Conservation (phyloP, 2,113 vertebrate genomes). For the Corapipo altera region DNA sequence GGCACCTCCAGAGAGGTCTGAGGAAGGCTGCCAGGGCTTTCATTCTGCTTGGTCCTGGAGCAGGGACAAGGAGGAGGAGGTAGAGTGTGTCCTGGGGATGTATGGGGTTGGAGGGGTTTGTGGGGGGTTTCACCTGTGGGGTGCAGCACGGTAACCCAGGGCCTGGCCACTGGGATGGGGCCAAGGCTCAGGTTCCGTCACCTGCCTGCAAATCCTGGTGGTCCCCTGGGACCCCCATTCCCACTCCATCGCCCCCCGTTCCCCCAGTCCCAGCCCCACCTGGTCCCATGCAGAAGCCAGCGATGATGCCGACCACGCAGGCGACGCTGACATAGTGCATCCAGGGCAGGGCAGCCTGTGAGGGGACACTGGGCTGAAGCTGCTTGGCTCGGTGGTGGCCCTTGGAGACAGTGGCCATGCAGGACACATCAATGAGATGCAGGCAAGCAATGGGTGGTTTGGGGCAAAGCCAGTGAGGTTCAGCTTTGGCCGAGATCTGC, state of each 20-base stretch:
- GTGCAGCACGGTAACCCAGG: not conserved
- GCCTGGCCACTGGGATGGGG: rapidly evolving
- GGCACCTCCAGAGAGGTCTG: not conserved
- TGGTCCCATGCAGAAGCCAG: slow-evolving; percentile 91
- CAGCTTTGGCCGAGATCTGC: not conserved
- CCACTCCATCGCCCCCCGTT: rapidly evolving
- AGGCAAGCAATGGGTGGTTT: not conserved
- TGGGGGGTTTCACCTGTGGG: rapidly evolving
- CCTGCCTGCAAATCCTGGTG: rapidly evolving
- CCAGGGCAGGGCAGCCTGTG: slow-evolving; percentile 71
- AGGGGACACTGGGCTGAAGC: not conserved
- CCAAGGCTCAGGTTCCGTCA: not conserved
- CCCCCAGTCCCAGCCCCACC: slow-evolving; percentile 60
- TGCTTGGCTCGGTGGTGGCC: rapidly evolving
- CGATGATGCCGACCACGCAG: slow-evolving; percentile 88
- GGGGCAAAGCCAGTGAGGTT: not conserved
- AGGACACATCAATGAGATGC: not conserved
- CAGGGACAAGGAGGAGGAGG: not conserved
- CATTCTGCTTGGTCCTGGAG: not conserved
- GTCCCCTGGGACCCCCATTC: rapidly evolving
- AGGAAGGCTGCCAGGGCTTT: not conserved
- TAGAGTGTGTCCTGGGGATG: rapidly evolving
- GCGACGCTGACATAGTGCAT: slow-evolving; percentile 81
- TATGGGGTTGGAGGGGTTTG: not conserved
- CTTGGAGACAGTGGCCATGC: not conserved